Percentiles rank a stretch among this genome's conserved stretches.
These are phyloP conservation scores for Lucilia cuprina DNA, from an alignment of 1,140 invertebrate genomes.

Conservation along the genomic window DNA sequence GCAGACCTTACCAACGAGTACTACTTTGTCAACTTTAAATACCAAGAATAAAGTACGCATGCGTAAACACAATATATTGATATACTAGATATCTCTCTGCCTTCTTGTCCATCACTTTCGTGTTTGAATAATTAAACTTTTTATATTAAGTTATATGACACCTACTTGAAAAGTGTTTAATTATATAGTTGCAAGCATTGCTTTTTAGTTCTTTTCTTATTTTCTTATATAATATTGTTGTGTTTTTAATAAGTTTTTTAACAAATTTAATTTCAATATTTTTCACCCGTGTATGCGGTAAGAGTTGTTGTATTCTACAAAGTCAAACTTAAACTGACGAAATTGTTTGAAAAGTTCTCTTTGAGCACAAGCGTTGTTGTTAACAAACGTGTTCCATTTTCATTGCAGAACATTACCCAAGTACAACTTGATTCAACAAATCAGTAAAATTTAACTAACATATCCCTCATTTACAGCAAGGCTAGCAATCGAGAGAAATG, in stretches of 20 bases:
- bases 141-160: conserved; percentile 17
- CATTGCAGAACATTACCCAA: neutral
- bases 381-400: neutral
- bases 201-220: neutral
- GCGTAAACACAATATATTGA: conserved; percentile 5
- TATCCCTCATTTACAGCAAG: too few relatives aligned
- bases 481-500: too few relatives aligned
- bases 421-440: neutral
- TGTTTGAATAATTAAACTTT: neutral
- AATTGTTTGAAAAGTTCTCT: neutral
- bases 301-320: neutral
- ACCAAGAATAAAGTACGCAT: conserved; percentile 23
- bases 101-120: neutral
- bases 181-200: neutral
- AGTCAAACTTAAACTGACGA: neutral
- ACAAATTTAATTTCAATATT: neutral
- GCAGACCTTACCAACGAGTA: neutral
- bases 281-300: neutral
- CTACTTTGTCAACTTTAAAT: neutral
- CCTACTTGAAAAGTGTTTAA: conserved; percentile 15
- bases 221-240: neutral
- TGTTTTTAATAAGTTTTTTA: neutral
- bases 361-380: neutral
- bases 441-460: neutral
- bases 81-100: neutral